Conservation (phyloP, 2,113 vertebrate species). For the Oplegnathus fasciatus region DNA sequence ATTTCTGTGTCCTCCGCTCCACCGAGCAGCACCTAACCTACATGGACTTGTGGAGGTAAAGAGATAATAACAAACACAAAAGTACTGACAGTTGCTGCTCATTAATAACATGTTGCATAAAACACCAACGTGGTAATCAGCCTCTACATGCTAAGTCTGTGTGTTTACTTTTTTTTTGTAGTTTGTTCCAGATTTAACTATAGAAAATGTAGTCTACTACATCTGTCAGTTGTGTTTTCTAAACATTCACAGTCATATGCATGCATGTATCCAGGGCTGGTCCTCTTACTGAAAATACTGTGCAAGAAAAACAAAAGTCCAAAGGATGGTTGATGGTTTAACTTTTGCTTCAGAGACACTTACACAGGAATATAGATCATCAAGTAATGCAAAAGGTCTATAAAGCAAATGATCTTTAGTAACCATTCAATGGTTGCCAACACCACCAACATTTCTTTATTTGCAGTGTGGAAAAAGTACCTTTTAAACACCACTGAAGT, state of each 20-base stretch:
- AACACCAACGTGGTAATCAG: background rate
- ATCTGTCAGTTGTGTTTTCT: background rate
- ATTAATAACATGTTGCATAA: background rate
- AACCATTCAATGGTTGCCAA: background rate
- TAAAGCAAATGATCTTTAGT: background rate
- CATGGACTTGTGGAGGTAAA: too few species aligned
- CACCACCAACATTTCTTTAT: background rate
- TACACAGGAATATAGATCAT: background rate
- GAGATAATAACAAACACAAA: too few species aligned
- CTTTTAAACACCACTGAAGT: constrained; percentile 4
- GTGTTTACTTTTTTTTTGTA: background rate
- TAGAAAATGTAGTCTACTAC: too few species aligned
- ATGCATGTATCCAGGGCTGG: too few species aligned
- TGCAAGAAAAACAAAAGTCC: background rate
- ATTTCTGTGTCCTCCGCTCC: background rate
- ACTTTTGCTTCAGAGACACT: background rate
- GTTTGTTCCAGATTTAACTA: too few species aligned
- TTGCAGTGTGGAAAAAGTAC: constrained; percentile 14
- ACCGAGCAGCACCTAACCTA: too few species aligned
- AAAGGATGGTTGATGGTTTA: background rate
- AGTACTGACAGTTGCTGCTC: too few species aligned
- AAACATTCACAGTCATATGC: background rate
- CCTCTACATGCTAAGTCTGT: background rate
- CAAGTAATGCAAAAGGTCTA: background rate
- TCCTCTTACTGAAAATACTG: background rate